Conservation (phyloP, 2,888 invertebrate genomes). For the Fabriciana adippe region DNA sequence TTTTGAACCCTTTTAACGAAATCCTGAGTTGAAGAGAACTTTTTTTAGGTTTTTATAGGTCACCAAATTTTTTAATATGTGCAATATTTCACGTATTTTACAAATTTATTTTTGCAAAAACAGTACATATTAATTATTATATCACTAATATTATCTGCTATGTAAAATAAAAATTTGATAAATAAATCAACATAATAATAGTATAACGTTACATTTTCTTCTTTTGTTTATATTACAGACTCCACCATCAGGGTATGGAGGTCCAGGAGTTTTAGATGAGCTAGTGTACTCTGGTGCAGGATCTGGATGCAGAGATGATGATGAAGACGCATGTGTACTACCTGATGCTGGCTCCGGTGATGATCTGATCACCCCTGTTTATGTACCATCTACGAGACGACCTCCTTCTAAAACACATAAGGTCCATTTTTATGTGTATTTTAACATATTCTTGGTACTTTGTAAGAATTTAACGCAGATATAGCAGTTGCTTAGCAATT, state of each 20-base stretch:
- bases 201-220: background rate
- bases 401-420: conserved; percentile 67
- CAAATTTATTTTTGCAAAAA: too few relatives aligned
- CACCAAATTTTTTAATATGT: too few relatives aligned
- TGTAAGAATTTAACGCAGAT: too few relatives aligned
- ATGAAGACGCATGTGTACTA: conserved; percentile 95
- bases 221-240: conserved; percentile 80
- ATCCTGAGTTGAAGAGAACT: background rate
- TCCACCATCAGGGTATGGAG: conserved; percentile 89
- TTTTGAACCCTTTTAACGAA: background rate
- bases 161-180: too few relatives aligned
- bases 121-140: too few relatives aligned
- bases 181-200: too few relatives aligned
- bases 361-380: conserved; percentile 96
- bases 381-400: conserved; percentile 90
- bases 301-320: conserved; percentile 94
- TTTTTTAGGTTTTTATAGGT: too few relatives aligned
- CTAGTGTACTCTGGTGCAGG: conserved; percentile 96
- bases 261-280: conserved; percentile 89
- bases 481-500: too few relatives aligned
- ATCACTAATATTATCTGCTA: background rate
- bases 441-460: background rate
- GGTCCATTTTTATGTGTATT: conserved; percentile 27
- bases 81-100: too few relatives aligned
- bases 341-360: conserved; percentile 93